phyloP scores from a whole-genome alignment of 2,113 vertebrate genomes.

The Pseudopipra pipra region DNA sequence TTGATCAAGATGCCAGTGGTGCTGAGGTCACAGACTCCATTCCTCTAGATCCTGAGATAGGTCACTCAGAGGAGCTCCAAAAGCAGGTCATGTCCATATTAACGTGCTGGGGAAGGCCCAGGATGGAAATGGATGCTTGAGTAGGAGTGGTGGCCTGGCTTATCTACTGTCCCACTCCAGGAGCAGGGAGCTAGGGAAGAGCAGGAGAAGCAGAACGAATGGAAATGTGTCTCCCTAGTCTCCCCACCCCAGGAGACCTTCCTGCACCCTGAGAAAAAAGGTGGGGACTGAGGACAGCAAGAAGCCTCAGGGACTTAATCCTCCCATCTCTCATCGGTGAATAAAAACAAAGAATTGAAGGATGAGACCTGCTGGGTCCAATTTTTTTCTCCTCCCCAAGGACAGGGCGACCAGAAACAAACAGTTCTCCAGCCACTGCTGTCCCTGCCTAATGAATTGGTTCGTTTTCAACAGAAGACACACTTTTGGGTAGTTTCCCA shows the following conservation, averaged over 20 bases:
- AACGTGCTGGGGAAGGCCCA: background rate
- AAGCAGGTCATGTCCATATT: accelerated
- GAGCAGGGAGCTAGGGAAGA: background rate
- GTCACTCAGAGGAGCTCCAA: background rate
- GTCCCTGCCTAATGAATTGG: background rate
- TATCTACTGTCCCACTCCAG: background rate
- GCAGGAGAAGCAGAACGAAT: background rate
- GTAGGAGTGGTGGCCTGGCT: accelerated
- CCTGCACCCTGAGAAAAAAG: background rate
- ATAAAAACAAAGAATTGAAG: background rate
- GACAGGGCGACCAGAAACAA: background rate
- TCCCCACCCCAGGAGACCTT: background rate
- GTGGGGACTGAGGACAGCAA: background rate
- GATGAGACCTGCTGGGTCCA: background rate
- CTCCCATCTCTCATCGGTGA: background rate
- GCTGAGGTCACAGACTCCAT: background rate
- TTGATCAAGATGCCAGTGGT: background rate
- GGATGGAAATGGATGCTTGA: background rate
- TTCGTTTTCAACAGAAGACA: background rate
- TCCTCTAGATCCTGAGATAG: background rate
- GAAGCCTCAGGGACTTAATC: background rate
- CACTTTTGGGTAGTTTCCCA: background rate
- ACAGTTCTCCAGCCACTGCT: background rate
- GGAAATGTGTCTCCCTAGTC: background rate
- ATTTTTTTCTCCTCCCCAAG: background rate